Percentiles rank a stretch among this genome's conserved stretches.
These are phyloP conservation scores for Polypterus senegalus DNA, from an alignment of 2,113 vertebrate genomes.

Conservation along the genomic window DNA sequence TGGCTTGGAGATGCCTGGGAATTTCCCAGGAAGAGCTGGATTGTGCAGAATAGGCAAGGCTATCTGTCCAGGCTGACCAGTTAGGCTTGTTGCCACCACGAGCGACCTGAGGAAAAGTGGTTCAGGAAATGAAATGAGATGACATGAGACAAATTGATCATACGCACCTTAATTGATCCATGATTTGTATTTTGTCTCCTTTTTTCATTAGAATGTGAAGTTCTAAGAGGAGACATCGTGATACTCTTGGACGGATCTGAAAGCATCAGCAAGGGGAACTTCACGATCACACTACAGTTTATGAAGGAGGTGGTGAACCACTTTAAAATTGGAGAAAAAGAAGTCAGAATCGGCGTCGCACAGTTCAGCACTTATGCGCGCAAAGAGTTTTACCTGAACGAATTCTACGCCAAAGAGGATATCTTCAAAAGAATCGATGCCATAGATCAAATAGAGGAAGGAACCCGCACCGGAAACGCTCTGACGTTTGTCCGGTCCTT, in stretches of 20 bases:
- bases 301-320: constrained; percentile 32
- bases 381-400: constrained; percentile 47
- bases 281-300: constrained; percentile 46
- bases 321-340: constrained; percentile 37
- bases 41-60: too few relatives aligned
- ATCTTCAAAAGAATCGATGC: constrained; percentile 30
- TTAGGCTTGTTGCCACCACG: too few relatives aligned
- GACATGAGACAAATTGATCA: too few relatives aligned
- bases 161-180: too few relatives aligned
- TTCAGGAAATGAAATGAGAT: too few relatives aligned
- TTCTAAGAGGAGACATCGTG: constrained; percentile 47
- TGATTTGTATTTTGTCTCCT: neutral
- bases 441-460: constrained; percentile 23
- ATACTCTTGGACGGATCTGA: constrained; percentile 55
- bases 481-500: constrained; percentile 29
- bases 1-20: too few relatives aligned
- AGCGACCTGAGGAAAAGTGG: too few relatives aligned
- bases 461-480: constrained; percentile 36
- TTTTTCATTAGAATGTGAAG: constrained; percentile 42
- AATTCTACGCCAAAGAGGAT: constrained; percentile 13
- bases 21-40: too few relatives aligned
- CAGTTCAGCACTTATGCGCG: constrained; percentile 43
- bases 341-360: constrained; percentile 43
- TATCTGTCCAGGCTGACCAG: too few relatives aligned
- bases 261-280: constrained; percentile 33